Evolutionary conservation across 1,140 invertebrate genomes (phyloP).

Genomic region (Leptopilina clavipes): DNA sequence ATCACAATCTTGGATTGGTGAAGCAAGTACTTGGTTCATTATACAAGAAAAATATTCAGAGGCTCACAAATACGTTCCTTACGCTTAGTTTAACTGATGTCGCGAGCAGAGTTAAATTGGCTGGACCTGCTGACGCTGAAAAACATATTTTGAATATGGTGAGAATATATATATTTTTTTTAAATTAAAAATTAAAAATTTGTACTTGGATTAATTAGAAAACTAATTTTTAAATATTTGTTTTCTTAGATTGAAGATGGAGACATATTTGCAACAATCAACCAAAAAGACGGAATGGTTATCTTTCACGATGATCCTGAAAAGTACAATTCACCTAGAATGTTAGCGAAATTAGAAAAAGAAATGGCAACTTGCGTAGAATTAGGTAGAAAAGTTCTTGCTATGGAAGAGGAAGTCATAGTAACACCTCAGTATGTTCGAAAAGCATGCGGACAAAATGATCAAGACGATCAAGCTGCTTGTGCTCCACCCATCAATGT

Average conservation of each 20-base stretch:
- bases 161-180: conserved; percentile 55
- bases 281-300: conserved; percentile 99
- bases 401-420: conserved; percentile 96
- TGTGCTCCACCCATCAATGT: conserved; percentile 75
- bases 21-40: conserved; percentile 91
- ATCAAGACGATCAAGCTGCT: conserved; percentile 79
- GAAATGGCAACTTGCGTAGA: conserved; percentile 91
- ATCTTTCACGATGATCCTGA: conserved; percentile 96
- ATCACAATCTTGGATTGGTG: conserved; percentile 88
- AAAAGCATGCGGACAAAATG: conserved; percentile 79
- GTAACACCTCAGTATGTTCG: conserved; percentile 91
- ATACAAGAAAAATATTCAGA: conserved; percentile 97
- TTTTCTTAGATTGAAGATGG: conserved; percentile 92
- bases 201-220: too few species aligned
- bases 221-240: neutral
- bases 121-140: conserved; percentile 91
- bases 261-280: conserved; percentile 97
- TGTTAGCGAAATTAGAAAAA: conserved; percentile 90
- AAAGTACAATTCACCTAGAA: conserved; percentile 92
- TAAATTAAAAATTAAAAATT: too few species aligned
- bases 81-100: conserved; percentile 96
- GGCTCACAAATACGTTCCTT: conserved; percentile 97
- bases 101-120: conserved; percentile 90
- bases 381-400: conserved; percentile 88
- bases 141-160: conserved; percentile 97